Evolutionary conservation across 2,888 invertebrate species (phyloP).

Genomic region (Cerastoderma edule): DNA sequence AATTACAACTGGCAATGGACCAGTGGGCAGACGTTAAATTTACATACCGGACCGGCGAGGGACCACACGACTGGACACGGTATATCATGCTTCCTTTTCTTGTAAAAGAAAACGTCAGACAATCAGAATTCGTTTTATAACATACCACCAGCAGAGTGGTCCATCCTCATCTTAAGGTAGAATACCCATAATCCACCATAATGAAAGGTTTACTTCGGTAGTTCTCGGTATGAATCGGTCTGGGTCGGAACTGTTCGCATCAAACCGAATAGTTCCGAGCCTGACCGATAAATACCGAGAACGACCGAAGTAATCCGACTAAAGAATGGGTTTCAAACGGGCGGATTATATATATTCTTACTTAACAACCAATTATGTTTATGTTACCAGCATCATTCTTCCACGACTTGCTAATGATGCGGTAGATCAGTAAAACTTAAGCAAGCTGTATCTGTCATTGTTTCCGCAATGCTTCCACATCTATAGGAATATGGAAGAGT

Average conservation of each 20-base stretch:
- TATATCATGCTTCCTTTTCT: neutral
- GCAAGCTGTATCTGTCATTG: no score
- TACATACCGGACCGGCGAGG: neutral
- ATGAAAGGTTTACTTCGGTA: neutral
- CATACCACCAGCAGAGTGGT: neutral
- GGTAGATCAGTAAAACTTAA: no score
- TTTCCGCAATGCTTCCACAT: no score
- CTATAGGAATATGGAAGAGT: no score
- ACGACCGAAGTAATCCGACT: no score
- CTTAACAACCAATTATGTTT: no score
- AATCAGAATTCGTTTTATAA: neutral
- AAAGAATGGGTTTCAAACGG: no score
- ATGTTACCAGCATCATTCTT: no score
- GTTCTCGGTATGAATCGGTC: neutral
- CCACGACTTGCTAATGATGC: no score
- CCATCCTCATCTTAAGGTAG: no score
- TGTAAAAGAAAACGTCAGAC: neutral
- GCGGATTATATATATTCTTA: no score
- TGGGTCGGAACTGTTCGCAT: neutral
- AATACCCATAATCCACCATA: neutral
- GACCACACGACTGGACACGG: conserved; percentile 12
- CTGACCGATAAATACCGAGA: no score
- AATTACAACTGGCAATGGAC: conserved; percentile 19
- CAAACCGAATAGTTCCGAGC: neutral
- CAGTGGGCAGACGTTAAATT: neutral